phyloP scores from a whole-genome alignment of 2,888 invertebrate species.

The Osmoderma eremita region DNA sequence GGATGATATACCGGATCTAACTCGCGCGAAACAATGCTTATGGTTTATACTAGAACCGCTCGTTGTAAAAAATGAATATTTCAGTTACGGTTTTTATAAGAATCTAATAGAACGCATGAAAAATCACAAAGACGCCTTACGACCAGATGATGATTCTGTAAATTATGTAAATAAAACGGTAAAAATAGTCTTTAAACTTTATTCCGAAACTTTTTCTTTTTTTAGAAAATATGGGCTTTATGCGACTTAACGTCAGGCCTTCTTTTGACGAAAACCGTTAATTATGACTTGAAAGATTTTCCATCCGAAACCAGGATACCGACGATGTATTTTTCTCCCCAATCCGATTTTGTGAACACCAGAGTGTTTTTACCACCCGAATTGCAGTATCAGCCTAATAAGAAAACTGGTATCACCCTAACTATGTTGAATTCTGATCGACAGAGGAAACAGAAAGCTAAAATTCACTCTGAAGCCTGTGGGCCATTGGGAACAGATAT shows the following conservation, averaged over 20 bases:
- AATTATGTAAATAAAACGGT: slow-evolving; percentile 76
- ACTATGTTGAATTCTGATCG: slow-evolving; percentile 63
- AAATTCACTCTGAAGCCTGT: slow-evolving; percentile 66
- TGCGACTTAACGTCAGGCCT: slow-evolving; percentile 95
- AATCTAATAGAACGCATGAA: slow-evolving; percentile 94
- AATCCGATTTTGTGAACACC: slow-evolving; percentile 79
- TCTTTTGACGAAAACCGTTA: slow-evolving; percentile 83
- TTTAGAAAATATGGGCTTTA: slow-evolving; percentile 94
- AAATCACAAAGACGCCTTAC: slow-evolving; percentile 88
- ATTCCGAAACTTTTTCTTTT: slow-evolving; percentile 16
- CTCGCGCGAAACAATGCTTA: slow-evolving; percentile 83
- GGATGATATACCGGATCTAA: slow-evolving; percentile 81
- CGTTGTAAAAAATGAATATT: slow-evolving; percentile 92
- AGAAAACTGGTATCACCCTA: slow-evolving; percentile 62
- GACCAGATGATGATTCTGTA: slow-evolving; percentile 81
- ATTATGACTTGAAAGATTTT: slow-evolving; percentile 90
- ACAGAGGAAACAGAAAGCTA: slow-evolving; percentile 64
- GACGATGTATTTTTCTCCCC: slow-evolving; percentile 88
- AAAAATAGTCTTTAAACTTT: not conserved
- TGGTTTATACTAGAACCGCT: slow-evolving; percentile 96
- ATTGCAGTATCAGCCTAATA: slow-evolving; percentile 69
- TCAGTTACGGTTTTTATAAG: slow-evolving; percentile 95
- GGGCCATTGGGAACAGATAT: slow-evolving; percentile 71
- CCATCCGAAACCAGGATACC: slow-evolving; percentile 88
- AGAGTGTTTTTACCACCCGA: slow-evolving; percentile 85